Evolutionary conservation across 2,797 vertebrate species (phyloP).

Genomic region (Hephaestus fuliginosus): DNA sequence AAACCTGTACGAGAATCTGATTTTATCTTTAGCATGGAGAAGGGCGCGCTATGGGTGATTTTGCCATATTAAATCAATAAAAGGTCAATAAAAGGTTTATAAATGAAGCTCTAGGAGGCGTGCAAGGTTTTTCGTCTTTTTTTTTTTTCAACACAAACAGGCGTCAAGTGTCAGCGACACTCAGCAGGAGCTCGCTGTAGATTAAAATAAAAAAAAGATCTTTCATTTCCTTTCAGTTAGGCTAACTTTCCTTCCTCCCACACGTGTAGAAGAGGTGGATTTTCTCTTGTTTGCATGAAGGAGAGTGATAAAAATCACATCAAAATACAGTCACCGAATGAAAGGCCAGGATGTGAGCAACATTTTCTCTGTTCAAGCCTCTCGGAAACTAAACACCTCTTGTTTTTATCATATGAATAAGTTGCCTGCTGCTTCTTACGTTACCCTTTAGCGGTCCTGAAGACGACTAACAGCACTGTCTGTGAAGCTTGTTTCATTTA

Average conservation of each 20-base stretch:
- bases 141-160: background rate
- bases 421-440: background rate
- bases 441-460: background rate
- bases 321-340: slow-evolving; percentile 10
- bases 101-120: background rate
- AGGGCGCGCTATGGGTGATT: background rate
- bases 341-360: background rate
- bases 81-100: background rate
- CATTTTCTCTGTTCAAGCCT: background rate
- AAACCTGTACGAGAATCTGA: background rate
- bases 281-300: background rate
- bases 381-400: background rate
- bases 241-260: background rate
- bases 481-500: background rate
- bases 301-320: background rate
- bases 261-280: background rate
- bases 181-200: slow-evolving; percentile 1
- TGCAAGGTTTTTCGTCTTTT: background rate
- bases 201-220: background rate
- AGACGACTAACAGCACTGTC: background rate
- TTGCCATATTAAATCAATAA: background rate
- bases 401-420: background rate
- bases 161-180: background rate
- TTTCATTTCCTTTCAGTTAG: background rate
- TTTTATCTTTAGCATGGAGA: background rate